A percentile compares a stretch with the other conserved stretches of the same genome.
These are phyloP conservation scores for Phoebastria nigripes DNA, from an alignment of 2,797 vertebrate genomes.

Conservation along the genomic window DNA sequence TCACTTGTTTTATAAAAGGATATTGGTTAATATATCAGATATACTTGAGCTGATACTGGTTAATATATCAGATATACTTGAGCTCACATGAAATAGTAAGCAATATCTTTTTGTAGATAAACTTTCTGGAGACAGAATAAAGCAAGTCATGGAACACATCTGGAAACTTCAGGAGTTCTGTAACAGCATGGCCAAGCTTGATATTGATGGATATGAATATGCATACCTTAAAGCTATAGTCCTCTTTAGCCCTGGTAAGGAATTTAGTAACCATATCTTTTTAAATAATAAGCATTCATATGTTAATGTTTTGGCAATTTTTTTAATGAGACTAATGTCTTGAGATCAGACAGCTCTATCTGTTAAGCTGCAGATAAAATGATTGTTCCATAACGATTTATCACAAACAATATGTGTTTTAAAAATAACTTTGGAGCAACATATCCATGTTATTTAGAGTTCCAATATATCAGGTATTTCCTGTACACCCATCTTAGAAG, in stretches of 20 bases:
- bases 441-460: background rate
- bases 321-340: background rate
- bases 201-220: constrained; percentile 95
- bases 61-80: background rate
- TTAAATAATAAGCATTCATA: background rate
- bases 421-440: background rate
- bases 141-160: constrained; percentile 98
- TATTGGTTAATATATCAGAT: background rate
- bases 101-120: constrained; percentile 83
- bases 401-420: background rate
- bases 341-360: background rate
- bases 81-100: constrained; percentile 25
- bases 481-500: background rate
- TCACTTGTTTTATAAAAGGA: background rate
- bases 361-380: background rate
- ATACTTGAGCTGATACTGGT: background rate
- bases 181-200: constrained; percentile 95
- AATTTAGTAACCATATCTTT: constrained; percentile 22
- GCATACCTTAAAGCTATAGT: constrained; percentile 98
- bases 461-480: background rate
- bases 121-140: constrained; percentile 92
- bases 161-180: constrained; percentile 99
- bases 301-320: background rate
- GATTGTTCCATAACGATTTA: background rate
- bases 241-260: constrained; percentile 95